Base-by-base conservation (phyloP, 1,140 invertebrate genomes). In the Bombus waltoni region DNA sequence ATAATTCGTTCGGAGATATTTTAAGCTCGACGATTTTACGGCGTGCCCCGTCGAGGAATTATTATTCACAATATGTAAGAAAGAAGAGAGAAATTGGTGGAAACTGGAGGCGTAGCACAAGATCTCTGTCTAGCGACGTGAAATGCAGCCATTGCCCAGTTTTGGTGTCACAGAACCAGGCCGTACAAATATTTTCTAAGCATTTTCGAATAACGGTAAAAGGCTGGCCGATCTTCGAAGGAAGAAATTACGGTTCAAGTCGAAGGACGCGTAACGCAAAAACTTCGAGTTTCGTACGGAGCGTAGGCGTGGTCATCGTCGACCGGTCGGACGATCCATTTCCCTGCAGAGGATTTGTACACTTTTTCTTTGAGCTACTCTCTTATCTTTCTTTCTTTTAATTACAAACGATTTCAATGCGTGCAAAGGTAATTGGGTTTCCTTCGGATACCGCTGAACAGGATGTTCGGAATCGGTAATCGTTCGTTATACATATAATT, bases 151-250 rank as follows among this genome's bases (percentile, higher is more conserved):
- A 40, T n/a, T 44, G 47, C 3, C 28, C 44, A 44, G 74, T 89
- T 84, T 88, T 32, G 59, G 74, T 78, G 81, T 78, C 77, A 80
- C 77, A 78, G 35, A 88, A 88, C 75, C 74, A 76, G 83, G 62
- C 42, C 72, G 73, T 81, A 47, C 70, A 79, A 86, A 86, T 88
- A 81, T 83, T 83, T 88, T 83, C 77, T 68, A 47, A 73, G 65
- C 42, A 81, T 87, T 89, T 87, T 89, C 66, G 66, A 81, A 18
- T 87, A 85, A 85, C 81, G 86, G 78, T 87, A 86, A 86, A 25
- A 9, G 65, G 15, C 18, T 42, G 62, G n/a, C 42, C 73, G n/a
- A 68, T 83, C 42, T 35, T 28, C 32, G 44, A 79, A 75, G 72
- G 82, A 81, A 78, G 22, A 18, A 75, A 80, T 78, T 66, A 80